Percentiles rank a stretch among this genome's conserved stretches.
Evolutionary conservation across 2,888 invertebrate species (phyloP).

Genomic region (Fragum whitleyi): DNA sequence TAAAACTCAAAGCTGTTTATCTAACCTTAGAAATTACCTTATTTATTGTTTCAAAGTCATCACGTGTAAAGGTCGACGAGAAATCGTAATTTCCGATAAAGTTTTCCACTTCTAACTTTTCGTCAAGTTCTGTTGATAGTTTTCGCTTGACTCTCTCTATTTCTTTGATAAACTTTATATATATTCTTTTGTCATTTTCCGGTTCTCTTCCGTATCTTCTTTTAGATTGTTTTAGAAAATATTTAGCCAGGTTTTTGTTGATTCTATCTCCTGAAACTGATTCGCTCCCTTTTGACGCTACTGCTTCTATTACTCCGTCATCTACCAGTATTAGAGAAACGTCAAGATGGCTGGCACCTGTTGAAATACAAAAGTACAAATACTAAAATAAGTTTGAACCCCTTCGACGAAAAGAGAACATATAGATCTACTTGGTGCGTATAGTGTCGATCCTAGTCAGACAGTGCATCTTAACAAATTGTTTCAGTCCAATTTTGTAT

Average conservation of each 20-base stretch:
- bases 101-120: neutral
- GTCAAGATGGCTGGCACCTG: slow-evolving; percentile 20
- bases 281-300: neutral
- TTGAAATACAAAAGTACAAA: no score
- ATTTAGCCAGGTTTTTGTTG: neutral
- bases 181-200: neutral
- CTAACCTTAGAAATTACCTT: no score
- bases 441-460: no score
- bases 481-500: no score
- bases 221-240: slow-evolving; percentile 5
- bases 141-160: neutral
- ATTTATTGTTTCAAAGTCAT: slow-evolving; percentile 16
- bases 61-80: neutral
- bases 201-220: neutral
- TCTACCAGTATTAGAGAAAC: neutral
- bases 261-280: neutral
- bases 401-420: no score
- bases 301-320: neutral
- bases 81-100: neutral
- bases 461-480: no score
- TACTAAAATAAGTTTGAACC: no score
- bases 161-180: neutral
- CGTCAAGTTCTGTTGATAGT: neutral
- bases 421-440: no score
- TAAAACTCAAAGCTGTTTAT: no score